These are phyloP conservation scores for Arctopsyche grandis DNA, from an alignment of 1,140 invertebrate genomes.

Conservation along the genomic window DNA sequence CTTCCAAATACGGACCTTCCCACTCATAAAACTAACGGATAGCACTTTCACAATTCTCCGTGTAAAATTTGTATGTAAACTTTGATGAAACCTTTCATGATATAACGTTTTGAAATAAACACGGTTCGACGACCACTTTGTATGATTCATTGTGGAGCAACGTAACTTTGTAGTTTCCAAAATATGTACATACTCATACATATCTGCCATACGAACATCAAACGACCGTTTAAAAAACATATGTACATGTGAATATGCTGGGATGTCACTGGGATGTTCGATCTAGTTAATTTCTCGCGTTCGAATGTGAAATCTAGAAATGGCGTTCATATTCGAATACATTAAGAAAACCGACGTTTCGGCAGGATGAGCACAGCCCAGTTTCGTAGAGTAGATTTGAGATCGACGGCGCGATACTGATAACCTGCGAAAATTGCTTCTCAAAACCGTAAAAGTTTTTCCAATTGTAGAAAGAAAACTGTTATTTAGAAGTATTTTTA, in stretches of 20 bases:
- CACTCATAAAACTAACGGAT: too few relatives aligned
- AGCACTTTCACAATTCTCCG: not conserved
- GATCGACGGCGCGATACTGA: conserved; percentile 24
- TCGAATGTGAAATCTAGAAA: conserved; percentile 39
- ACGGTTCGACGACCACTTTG: conserved; percentile 10
- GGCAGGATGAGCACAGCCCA: conserved; percentile 42
- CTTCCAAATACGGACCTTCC: too few relatives aligned
- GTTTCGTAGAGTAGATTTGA: conserved; percentile 18
- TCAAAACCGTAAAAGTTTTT: not conserved
- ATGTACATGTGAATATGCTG: too few relatives aligned
- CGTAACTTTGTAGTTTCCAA: not conserved
- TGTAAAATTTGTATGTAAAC: not conserved
- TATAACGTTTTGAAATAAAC: conserved; percentile 1
- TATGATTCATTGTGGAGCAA: not conserved
- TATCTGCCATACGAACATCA: too few relatives aligned
- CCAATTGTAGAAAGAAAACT: too few relatives aligned
- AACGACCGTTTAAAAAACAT: not conserved
- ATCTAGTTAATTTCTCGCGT: conserved; percentile 17
- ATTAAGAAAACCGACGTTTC: conserved; percentile 30
- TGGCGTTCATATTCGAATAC: conserved; percentile 18
- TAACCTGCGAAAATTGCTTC: conserved; percentile 29
- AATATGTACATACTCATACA: too few relatives aligned
- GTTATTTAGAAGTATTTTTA: too few relatives aligned
- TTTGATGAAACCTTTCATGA: conserved; percentile 16
- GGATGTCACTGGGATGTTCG: conserved; percentile 29